phyloP scores from a whole-genome alignment of 2,888 invertebrate genomes.

The Epirrhoe tristata region DNA sequence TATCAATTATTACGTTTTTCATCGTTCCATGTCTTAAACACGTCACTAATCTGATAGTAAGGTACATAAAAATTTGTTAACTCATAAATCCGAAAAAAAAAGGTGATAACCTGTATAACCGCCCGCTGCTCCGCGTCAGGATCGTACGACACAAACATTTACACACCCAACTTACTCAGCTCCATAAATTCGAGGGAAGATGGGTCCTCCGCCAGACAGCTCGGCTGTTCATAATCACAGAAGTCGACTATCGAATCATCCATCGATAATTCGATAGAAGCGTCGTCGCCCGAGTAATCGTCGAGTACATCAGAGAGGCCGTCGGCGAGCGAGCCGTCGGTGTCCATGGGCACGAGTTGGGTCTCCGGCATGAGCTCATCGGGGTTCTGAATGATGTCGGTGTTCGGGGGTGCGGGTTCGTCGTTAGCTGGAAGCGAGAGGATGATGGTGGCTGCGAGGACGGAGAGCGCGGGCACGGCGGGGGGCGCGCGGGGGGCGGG shows the following conservation, averaged over 20 bases:
- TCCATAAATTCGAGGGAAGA: neutral
- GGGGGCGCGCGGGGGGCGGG: neutral
- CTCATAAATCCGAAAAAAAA: too few relatives aligned
- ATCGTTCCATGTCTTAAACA: too few relatives aligned
- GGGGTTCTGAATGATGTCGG: too few relatives aligned
- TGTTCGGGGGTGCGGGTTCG: neutral
- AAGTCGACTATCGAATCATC: neutral
- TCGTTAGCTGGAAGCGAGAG: neutral
- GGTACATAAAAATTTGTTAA: too few relatives aligned
- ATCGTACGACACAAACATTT: neutral
- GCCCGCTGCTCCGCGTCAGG: neutral
- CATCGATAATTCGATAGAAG: neutral
- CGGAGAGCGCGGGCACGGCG: neutral
- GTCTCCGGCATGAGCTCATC: too few relatives aligned
- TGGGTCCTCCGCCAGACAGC: neutral
- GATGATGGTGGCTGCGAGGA: neutral
- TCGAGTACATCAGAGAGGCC: too few relatives aligned
- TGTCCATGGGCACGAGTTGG: neutral
- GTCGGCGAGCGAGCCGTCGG: too few relatives aligned
- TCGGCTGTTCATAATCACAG: neutral
- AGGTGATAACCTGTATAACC: too few relatives aligned
- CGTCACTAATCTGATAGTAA: too few relatives aligned
- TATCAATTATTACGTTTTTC: too few relatives aligned
- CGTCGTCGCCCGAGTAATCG: neutral
- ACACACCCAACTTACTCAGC: neutral